Evolutionary conservation across 2,888 invertebrate species (phyloP).

Genomic region (Drosophila silvestris): DNA sequence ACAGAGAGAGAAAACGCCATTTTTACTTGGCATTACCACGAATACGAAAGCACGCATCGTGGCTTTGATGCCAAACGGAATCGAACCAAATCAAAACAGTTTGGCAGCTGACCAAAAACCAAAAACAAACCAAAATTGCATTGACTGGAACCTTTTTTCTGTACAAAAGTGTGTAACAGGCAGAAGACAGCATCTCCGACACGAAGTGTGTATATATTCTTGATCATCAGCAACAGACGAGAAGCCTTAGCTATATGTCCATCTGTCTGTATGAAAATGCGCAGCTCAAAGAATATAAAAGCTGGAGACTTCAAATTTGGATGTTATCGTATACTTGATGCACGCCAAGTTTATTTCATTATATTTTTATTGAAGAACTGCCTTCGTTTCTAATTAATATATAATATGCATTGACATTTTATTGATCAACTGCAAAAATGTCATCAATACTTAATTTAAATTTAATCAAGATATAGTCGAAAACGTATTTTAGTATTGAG

Average conservation of each 20-base stretch:
- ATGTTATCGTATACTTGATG: background rate
- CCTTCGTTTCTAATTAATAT: background rate
- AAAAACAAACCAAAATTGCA: background rate
- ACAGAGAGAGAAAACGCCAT: constrained; percentile 3
- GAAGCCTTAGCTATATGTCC: no score
- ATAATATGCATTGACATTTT: background rate
- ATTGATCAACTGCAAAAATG: background rate
- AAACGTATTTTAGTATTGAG: background rate
- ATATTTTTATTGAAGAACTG: no score
- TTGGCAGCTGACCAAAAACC: background rate
- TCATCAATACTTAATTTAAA: background rate
- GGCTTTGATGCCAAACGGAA: background rate
- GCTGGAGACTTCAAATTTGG: background rate
- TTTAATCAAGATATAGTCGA: background rate
- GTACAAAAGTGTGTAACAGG: background rate
- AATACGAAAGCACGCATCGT: background rate
- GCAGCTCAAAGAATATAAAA: background rate
- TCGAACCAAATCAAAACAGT: background rate
- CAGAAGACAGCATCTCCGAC: background rate
- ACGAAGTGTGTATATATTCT: background rate
- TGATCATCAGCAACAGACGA: background rate
- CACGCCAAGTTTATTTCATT: background rate
- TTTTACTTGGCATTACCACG: constrained; percentile 25
- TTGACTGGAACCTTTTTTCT: background rate
- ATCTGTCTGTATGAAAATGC: background rate